Percentiles rank a stretch among this genome's conserved stretches.
phyloP scores from a whole-genome alignment of 2,113 vertebrate species.

The Oncorhynchus clarkii region DNA sequence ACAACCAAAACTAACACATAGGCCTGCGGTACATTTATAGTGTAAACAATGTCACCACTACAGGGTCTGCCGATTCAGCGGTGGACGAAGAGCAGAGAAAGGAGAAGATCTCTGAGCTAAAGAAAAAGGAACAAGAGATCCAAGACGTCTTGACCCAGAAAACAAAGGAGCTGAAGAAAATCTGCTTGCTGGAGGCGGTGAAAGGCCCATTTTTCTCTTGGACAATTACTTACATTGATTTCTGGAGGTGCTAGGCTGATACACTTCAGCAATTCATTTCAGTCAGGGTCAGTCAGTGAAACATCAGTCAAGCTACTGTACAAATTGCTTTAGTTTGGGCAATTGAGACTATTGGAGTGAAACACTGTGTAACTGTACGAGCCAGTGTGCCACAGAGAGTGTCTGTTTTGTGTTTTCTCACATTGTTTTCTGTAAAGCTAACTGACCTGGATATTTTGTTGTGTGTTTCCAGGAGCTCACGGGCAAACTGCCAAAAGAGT shows the following conservation, averaged over 20 bases:
- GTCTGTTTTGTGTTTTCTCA: constrained; percentile 4
- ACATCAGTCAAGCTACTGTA: constrained; percentile 14
- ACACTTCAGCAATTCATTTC: not conserved
- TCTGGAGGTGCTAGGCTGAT: not conserved
- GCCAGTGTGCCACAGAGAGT: not conserved
- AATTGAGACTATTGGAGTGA: not conserved
- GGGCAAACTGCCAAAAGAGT: constrained; percentile 91
- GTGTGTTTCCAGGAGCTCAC: constrained; percentile 84
- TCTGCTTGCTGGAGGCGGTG: constrained; percentile 93
- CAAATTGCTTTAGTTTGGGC: not conserved
- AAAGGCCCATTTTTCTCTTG: constrained; percentile 49
- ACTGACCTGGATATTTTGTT: constrained; percentile 10
- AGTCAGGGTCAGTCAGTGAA: constrained; percentile 6
- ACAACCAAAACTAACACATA: not conserved
- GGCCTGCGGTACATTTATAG: not conserved
- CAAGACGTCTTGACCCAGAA: constrained; percentile 88
- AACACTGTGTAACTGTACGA: not conserved
- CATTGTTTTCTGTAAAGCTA: constrained; percentile 5
- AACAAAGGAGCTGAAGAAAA: constrained; percentile 91
- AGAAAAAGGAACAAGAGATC: constrained; percentile 87
- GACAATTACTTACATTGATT: not conserved
- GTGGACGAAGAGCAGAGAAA: constrained; percentile 91
- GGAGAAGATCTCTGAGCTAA: constrained; percentile 90
- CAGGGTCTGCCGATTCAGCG: constrained; percentile 94
- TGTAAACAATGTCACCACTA: not conserved